Conservation (phyloP, 1,140 invertebrate genomes). For the roundworm (Caenorhabditis elegans) region WBcel235 BX284606.5:15144001-15144500, state of each 20-base stretch:
- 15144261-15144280: too few species aligned
- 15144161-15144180: not conserved
- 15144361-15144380: not conserved
- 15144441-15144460: not conserved
- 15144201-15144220: slow-evolving; percentile 2
- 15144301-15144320: too few species aligned
- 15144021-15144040: slow-evolving; percentile 15
- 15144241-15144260: too few species aligned
- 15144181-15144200: not conserved
- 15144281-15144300: too few species aligned
- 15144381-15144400: not conserved
- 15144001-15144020: slow-evolving; percentile 19
- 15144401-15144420: slow-evolving; percentile 14
- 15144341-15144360: slow-evolving; percentile 15
- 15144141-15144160: not conserved
- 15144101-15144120: not conserved
- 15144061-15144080: slow-evolving; percentile 19
- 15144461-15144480: not conserved
- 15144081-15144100: not conserved
- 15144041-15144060: not conserved
- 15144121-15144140: too few species aligned
- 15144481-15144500: not conserved
- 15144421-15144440: not conserved
- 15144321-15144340: not conserved
- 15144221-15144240: too few species aligned